Conservation (phyloP, 2,113 vertebrate genomes). For the Cardinalis cardinalis region DNA sequence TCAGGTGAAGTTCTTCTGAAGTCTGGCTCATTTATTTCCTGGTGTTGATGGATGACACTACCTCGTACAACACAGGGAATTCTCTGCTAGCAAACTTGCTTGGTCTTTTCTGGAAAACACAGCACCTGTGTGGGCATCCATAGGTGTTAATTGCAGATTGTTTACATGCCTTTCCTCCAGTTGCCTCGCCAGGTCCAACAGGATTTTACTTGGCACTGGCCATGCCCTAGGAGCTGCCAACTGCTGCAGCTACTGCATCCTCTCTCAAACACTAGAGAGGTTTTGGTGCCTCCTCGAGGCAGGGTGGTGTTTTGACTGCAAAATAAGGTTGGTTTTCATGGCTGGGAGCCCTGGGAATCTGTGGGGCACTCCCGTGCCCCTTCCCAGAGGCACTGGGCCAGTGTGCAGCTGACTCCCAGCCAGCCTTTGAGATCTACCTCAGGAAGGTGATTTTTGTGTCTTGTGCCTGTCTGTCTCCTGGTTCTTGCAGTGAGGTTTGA, state of each 20-base stretch:
- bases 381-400: not conserved
- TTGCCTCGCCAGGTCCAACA: not conserved
- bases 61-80: not conserved
- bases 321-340: not conserved
- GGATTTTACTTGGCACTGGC: not conserved
- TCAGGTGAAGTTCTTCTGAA: not conserved
- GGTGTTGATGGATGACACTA: not conserved
- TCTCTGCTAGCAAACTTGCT: not conserved
- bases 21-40: not conserved
- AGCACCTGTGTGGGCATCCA: not conserved
- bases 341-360: not conserved
- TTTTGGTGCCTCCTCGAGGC: not conserved
- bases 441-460: not conserved
- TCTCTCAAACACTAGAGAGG: not conserved
- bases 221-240: not conserved
- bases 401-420: rapidly evolving
- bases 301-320: not conserved
- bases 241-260: not conserved
- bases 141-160: not conserved
- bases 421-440: not conserved
- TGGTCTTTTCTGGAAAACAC: not conserved
- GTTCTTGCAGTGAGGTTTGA: not conserved
- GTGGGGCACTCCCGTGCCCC: not conserved
- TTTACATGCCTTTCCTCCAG: not conserved
- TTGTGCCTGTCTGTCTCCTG: not conserved